Evolutionary conservation across 2,888 invertebrate species (phyloP).

Genomic region (Nymphalis c-album): DNA sequence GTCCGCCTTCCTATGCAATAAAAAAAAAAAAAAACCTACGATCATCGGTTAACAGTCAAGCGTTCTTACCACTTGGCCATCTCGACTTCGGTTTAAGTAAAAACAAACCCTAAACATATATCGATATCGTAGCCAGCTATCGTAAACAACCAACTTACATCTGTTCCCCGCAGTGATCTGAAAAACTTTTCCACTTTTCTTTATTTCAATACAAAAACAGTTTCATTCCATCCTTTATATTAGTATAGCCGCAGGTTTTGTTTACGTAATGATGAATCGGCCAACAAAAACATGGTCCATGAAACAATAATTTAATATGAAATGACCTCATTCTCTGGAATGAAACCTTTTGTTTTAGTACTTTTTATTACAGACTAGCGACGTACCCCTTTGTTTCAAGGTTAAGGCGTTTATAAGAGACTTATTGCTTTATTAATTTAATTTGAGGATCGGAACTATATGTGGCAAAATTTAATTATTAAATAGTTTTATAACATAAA

Average conservation of each 20-base stretch:
- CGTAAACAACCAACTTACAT: slow-evolving; percentile 20
- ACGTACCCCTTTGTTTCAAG: background rate
- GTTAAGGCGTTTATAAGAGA: background rate
- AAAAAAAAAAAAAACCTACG: no score
- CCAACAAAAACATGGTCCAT: slow-evolving; percentile 11
- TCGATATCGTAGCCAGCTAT: slow-evolving; percentile 7
- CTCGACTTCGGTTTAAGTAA: no score
- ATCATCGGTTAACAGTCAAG: no score
- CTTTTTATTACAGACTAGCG: background rate
- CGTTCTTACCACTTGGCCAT: no score
- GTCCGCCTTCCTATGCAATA: no score
- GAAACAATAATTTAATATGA: slow-evolving; percentile 22
- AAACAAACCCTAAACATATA: background rate
- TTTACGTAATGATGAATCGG: slow-evolving; percentile 23
- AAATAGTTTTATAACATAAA: no score
- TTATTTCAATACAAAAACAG: slow-evolving; percentile 15
- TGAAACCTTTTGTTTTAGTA: background rate
- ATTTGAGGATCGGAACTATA: no score
- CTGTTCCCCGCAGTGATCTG: slow-evolving; percentile 21
- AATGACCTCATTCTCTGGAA: slow-evolving; percentile 20
- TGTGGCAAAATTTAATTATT: no score
- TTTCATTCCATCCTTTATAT: slow-evolving; percentile 10
- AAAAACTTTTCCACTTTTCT: slow-evolving; percentile 16
- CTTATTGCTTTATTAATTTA: no score
- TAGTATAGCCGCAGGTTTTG: slow-evolving; percentile 8